Conservation (phyloP, 2,797 vertebrate genomes). For the Pelochelys cantorii region DNA sequence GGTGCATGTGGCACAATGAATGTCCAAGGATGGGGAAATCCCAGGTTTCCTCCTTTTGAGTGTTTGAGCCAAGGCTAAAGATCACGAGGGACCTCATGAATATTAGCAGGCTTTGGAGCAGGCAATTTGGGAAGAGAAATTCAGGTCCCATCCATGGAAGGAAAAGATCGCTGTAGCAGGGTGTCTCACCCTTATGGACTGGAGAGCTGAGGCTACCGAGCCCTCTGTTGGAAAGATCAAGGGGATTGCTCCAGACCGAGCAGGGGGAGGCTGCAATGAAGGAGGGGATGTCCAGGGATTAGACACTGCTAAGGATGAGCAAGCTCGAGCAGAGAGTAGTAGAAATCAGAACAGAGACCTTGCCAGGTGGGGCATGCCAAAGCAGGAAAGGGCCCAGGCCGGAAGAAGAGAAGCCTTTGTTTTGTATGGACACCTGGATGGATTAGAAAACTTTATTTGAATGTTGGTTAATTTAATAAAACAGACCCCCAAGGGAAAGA, state of each 20-base stretch:
- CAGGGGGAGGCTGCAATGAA: neutral
- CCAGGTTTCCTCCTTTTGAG: neutral
- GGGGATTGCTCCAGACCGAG: neutral
- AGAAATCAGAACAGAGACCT: neutral
- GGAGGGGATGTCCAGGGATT: neutral
- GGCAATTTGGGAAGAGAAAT: neutral
- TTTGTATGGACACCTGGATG: neutral
- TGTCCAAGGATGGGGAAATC: neutral
- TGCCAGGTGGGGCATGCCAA: neutral
- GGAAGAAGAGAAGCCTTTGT: neutral
- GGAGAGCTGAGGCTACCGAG: neutral
- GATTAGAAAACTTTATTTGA: neutral
- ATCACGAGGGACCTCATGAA: neutral
- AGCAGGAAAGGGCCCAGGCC: neutral
- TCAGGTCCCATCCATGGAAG: neutral
- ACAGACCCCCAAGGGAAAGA: neutral
- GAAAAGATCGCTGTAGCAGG: neutral
- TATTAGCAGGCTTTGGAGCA: neutral
- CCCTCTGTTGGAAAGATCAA: neutral
- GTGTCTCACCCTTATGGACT: neutral
- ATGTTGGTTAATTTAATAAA: neutral
- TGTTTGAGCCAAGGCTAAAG: neutral
- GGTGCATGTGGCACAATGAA: slow-evolving; percentile 2
- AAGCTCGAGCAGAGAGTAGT: neutral
- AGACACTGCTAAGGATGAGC: neutral